phyloP scores from a whole-genome alignment of 2,888 invertebrate species.

The Apomyelois bistriatella region DNA sequence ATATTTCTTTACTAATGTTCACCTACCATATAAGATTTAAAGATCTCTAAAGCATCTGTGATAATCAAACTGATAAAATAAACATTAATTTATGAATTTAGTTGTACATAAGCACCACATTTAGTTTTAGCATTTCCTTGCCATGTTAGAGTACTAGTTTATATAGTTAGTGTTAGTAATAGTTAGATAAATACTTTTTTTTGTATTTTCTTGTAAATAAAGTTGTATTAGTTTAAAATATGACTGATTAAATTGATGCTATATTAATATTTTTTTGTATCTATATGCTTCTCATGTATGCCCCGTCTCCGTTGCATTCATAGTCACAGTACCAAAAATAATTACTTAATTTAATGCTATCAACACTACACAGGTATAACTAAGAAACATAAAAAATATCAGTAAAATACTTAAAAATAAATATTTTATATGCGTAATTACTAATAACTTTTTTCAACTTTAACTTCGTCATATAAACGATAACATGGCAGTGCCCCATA shows the following conservation, averaged over 20 bases:
- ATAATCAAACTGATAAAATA: constrained; percentile 73
- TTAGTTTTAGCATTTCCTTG: constrained; percentile 49
- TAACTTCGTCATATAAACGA: too few relatives aligned
- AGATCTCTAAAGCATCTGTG: constrained; percentile 79
- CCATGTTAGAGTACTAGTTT: constrained; percentile 31
- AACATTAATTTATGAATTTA: constrained; percentile 70
- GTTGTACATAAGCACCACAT: constrained; percentile 42
- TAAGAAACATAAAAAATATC: too few relatives aligned
- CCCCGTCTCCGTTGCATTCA: too few relatives aligned
- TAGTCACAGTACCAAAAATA: too few relatives aligned
- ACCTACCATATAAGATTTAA: constrained; percentile 71
- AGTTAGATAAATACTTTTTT: constrained; percentile 27
- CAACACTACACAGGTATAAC: too few relatives aligned
- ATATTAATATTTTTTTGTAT: too few relatives aligned
- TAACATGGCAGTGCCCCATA: too few relatives aligned
- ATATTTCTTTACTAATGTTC: constrained; percentile 45
- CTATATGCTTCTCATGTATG: too few relatives aligned
- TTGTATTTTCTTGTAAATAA: constrained; percentile 22
- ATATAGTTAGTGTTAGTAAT: constrained; percentile 33
- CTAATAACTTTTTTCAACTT: too few relatives aligned
- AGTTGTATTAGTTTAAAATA: constrained; percentile 29
- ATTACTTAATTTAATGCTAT: too few relatives aligned
- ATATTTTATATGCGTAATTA: too few relatives aligned
- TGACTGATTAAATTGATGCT: constrained; percentile 62
- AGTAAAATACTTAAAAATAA: too few relatives aligned